Evolutionary conservation across 2,113 vertebrate genomes (phyloP).

Genomic region (Typhlomys cinereus): DNA sequence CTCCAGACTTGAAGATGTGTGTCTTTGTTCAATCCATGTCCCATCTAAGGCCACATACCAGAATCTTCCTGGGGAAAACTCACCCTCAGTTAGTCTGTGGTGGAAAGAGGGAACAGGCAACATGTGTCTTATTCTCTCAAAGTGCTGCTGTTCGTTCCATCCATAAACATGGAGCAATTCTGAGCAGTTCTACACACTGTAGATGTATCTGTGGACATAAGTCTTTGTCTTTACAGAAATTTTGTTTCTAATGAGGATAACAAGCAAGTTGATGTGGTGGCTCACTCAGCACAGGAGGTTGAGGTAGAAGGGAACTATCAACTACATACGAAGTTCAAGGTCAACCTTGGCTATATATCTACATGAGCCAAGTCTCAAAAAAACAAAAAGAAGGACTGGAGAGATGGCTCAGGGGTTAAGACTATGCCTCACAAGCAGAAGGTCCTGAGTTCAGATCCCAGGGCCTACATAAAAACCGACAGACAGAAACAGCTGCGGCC

Average conservation of each 20-base stretch:
- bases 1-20: not conserved
- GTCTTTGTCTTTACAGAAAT: not conserved
- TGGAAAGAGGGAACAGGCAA: not conserved
- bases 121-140: not conserved
- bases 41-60: not conserved
- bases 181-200: not conserved
- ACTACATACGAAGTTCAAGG: not conserved
- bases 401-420: not conserved
- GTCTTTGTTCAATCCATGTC: not conserved
- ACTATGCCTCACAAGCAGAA: not conserved
- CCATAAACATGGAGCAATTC: not conserved
- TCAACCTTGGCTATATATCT: not conserved
- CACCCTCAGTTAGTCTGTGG: not conserved
- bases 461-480: not conserved
- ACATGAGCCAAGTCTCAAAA: not conserved
- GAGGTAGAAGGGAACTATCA: not conserved
- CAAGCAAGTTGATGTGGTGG: not conserved
- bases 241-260: slow-evolving; percentile 33
- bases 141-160: not conserved
- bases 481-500: too few species aligned
- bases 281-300: too few species aligned
- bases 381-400: not conserved
- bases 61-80: not conserved
- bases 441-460: not conserved
- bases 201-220: not conserved